phyloP scores from a whole-genome alignment of 2,113 vertebrate genomes.

The Lamprologus callipterus region DNA sequence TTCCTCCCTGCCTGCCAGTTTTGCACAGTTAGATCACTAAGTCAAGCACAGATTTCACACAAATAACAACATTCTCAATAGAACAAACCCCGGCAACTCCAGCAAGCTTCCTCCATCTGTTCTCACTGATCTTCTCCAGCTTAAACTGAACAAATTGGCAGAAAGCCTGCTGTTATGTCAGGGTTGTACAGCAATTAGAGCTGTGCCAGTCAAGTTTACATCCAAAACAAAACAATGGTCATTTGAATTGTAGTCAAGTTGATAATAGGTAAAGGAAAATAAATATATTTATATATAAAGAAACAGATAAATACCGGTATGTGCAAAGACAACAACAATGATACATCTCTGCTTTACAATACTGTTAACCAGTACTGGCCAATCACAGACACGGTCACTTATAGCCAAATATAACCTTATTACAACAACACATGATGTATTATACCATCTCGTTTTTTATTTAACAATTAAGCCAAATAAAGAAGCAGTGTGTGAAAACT shows the following conservation, averaged over 20 bases:
- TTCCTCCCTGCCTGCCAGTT: slow-evolving; percentile 7
- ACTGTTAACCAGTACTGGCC: not conserved
- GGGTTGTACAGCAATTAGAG: not conserved
- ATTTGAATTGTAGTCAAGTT: not conserved
- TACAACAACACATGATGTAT: not conserved
- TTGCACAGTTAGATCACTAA: slow-evolving; percentile 5
- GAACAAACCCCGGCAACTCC: not conserved
- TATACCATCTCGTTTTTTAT: not conserved
- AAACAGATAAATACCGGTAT: not conserved
- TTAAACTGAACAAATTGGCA: not conserved
- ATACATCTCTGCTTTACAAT: not conserved
- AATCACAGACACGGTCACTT: not conserved
- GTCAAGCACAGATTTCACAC: slow-evolving; percentile 5
- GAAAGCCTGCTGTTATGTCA: not conserved
- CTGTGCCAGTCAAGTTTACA: not conserved
- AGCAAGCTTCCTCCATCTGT: slow-evolving; percentile 14
- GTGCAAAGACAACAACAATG: not conserved
- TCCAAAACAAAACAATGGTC: not conserved
- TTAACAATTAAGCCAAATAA: not conserved
- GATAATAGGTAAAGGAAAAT: not conserved
- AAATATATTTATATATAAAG: not conserved
- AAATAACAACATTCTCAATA: slow-evolving; percentile 18
- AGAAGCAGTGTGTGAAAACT: not conserved
- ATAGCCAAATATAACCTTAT: not conserved
- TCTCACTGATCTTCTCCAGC: not conserved